A percentile compares a stretch with the other conserved stretches of the same genome.
phyloP scores from a whole-genome alignment of 2,113 vertebrate genomes.

The Piaya cayana region DNA sequence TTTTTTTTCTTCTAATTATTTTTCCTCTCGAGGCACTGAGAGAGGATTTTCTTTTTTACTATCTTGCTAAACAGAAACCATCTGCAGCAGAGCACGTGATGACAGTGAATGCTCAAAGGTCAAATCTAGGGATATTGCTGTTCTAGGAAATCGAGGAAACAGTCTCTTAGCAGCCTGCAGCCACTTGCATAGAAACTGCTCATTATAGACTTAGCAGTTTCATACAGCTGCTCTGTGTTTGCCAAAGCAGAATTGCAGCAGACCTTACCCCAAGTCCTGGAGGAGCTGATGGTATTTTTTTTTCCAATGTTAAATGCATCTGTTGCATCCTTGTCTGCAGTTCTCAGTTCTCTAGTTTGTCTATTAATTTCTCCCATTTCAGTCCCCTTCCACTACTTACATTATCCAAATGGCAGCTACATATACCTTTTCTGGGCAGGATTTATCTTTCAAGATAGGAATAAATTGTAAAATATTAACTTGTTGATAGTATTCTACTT shows the following conservation, averaged over 20 bases:
- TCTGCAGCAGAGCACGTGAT: neutral
- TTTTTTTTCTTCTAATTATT: neutral
- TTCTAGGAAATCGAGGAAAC: conserved; percentile 11
- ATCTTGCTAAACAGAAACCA: conserved; percentile 27
- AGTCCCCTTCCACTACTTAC: neutral
- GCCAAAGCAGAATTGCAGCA: neutral
- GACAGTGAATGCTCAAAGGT: neutral
- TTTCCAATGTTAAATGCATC: neutral
- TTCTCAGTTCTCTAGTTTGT: neutral
- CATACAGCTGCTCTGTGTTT: neutral
- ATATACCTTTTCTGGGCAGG: neutral
- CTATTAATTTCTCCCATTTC: neutral
- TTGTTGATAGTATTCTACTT: neutral
- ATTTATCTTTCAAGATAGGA: neutral
- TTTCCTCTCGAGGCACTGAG: neutral
- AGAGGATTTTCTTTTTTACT: neutral
- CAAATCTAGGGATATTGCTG: neutral
- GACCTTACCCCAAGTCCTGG: neutral
- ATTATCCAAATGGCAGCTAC: neutral
- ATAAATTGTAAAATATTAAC: neutral
- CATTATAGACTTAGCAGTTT: neutral
- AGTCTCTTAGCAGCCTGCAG: neutral
- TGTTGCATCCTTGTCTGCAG: neutral
- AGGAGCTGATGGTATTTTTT: neutral
- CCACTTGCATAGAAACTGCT: neutral